Percentiles rank a stretch among this genome's conserved stretches.
Conservation (phyloP, 2,888 invertebrate species). For the Lissocephala sabroskyi region DNA sequence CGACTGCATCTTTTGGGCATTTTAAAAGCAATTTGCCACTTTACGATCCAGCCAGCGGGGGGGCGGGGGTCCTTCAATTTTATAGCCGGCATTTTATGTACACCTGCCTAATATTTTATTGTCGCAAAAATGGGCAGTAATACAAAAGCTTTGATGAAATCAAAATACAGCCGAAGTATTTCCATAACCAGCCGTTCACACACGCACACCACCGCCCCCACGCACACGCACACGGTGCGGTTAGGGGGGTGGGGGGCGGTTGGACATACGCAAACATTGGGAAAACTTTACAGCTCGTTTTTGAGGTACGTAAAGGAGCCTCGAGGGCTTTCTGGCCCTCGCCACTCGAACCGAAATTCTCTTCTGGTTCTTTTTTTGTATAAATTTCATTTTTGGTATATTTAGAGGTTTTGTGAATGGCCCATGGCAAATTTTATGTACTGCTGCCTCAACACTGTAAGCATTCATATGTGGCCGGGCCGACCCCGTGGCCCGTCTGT, state of each 20-base stretch:
- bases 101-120: constrained; percentile 33
- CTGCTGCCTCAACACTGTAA: constrained; percentile 61
- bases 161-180: constrained; percentile 59
- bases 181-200: constrained; percentile 32
- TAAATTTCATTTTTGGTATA: constrained; percentile 65
- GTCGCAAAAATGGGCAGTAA: constrained; percentile 43
- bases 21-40: constrained; percentile 10
- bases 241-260: no score
- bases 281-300: constrained; percentile 61
- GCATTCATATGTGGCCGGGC: constrained; percentile 30
- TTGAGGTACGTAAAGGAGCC: constrained; percentile 56
- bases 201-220: constrained; percentile 5
- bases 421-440: constrained; percentile 56
- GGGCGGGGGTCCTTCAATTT: constrained; percentile 7
- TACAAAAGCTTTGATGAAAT: constrained; percentile 61
- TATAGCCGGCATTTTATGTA: not conserved
- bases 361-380: constrained; percentile 32
- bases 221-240: constrained; percentile 11
- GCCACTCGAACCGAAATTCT: constrained; percentile 10
- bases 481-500: not conserved
- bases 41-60: constrained; percentile 29
- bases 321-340: constrained; percentile 47
- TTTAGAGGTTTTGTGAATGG: constrained; percentile 54
- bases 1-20: not conserved
- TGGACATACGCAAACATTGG: constrained; percentile 8